phyloP scores from a whole-genome alignment of 1,140 invertebrate genomes.

The Anastatus disparis region DNA sequence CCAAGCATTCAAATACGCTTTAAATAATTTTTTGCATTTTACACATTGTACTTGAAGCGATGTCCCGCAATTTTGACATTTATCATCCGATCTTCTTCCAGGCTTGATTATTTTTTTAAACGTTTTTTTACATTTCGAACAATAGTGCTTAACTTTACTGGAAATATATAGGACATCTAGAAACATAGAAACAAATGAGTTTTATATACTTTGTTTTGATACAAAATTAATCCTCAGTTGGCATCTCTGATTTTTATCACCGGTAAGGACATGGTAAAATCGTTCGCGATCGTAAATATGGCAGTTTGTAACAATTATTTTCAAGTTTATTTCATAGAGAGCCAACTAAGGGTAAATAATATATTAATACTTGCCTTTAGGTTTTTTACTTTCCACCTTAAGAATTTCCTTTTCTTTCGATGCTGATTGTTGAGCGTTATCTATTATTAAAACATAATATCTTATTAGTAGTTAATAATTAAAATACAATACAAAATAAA shows the following conservation, averaged over 20 bases:
- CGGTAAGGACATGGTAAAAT: no score
- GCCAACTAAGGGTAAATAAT: no score
- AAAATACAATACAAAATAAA: no score
- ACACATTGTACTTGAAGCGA: not conserved
- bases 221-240: no score
- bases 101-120: not conserved
- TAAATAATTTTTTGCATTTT: not conserved
- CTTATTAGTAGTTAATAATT: no score
- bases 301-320: not conserved
- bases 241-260: no score
- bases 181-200: no score
- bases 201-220: no score
- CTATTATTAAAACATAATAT: not conserved
- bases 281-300: not conserved
- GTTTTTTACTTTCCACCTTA: not conserved
- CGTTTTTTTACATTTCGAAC: not conserved
- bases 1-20: not conserved
- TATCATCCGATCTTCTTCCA: not conserved
- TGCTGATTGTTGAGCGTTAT: not conserved
- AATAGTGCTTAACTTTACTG: not conserved
- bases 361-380: no score
- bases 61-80: not conserved
- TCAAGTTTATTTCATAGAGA: no score
- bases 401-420: not conserved
- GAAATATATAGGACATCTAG: no score